These are phyloP conservation scores for Corvus cornix DNA, from an alignment of 2,113 vertebrate species.

Conservation along the genomic window DNA sequence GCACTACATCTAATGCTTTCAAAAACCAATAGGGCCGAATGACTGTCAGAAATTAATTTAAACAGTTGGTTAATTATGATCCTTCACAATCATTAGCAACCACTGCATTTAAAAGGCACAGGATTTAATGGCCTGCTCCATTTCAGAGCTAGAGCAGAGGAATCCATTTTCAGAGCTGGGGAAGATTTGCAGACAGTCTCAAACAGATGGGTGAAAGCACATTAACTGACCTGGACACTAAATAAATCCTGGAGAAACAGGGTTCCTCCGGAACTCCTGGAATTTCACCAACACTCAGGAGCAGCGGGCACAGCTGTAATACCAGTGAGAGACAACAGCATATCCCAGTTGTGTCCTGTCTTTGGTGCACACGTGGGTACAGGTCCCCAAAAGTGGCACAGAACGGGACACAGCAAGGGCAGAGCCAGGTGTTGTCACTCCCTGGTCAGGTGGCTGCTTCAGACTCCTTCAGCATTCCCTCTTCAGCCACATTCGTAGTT, in stretches of 20 bases:
- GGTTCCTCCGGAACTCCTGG: neutral
- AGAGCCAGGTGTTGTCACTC: neutral
- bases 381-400: neutral
- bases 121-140: neutral
- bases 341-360: fast-evolving
- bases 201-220: neutral
- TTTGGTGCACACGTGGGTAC: neutral
- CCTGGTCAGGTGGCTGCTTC: neutral
- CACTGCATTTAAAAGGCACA: neutral
- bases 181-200: neutral
- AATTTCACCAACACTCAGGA: neutral
- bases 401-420: neutral
- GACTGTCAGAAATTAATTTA: constrained; percentile 43
- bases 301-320: neutral
- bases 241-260: neutral
- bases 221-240: neutral
- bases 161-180: neutral
- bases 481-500: neutral
- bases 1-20: neutral
- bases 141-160: neutral
- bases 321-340: neutral
- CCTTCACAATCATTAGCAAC: constrained; percentile 26
- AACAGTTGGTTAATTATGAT: constrained; percentile 32
- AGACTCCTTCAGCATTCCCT: neutral
- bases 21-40: neutral